Conservation (phyloP, 2,888 invertebrate genomes). For the Platycheirus albimanus region DNA sequence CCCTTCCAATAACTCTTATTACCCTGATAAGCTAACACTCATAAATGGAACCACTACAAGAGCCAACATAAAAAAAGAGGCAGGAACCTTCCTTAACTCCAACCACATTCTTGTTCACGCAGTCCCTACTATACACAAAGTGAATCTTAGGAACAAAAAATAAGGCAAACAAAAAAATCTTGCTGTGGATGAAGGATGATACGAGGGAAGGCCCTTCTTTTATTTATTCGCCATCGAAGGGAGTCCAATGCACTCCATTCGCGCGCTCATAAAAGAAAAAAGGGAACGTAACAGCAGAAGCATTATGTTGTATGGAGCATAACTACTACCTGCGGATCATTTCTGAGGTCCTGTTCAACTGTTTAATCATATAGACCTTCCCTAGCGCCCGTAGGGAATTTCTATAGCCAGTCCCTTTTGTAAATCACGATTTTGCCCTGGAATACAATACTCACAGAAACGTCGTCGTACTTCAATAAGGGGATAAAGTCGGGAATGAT, state of each 20-base stretch:
- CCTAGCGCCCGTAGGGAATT: conserved; percentile 74
- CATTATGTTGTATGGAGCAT: conserved; percentile 68
- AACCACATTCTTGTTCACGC: too few relatives aligned
- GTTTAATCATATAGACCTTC: conserved; percentile 71
- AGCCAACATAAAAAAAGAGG: too few relatives aligned
- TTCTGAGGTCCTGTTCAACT: conserved; percentile 71
- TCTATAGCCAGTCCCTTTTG: conserved; percentile 43
- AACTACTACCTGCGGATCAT: conserved; percentile 51
- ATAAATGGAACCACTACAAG: too few relatives aligned
- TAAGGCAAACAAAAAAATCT: not conserved
- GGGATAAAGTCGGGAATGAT: not conserved
- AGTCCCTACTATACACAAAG: too few relatives aligned
- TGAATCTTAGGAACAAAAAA: not conserved
- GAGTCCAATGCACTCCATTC: conserved; percentile 52
- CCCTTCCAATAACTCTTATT: too few relatives aligned
- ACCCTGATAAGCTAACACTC: too few relatives aligned
- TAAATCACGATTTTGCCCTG: conserved; percentile 26
- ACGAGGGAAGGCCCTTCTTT: conserved; percentile 46
- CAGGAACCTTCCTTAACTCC: too few relatives aligned
- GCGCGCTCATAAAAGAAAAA: conserved; percentile 56
- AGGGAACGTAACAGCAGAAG: conserved; percentile 66
- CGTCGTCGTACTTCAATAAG: not conserved
- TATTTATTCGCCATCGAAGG: conserved; percentile 41
- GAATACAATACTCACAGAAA: conserved; percentile 39
- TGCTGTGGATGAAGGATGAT: too few relatives aligned